Conservation (phyloP, 2,888 invertebrate genomes). For the Andrena hattorfiana region DNA sequence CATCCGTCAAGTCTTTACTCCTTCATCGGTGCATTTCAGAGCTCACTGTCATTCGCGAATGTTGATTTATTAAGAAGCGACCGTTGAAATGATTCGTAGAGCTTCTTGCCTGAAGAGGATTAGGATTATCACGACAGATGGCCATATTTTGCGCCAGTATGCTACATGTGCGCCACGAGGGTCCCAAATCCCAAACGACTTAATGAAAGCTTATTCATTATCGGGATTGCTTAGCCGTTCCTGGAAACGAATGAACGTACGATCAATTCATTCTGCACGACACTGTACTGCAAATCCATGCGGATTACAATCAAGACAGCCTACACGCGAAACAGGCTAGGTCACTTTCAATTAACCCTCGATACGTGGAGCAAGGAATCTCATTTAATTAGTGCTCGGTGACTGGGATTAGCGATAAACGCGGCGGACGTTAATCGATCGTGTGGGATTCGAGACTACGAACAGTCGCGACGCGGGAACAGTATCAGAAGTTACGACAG, state of each 20-base stretch:
- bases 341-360: constrained; percentile 66
- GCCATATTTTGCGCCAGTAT: constrained; percentile 11
- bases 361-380: constrained; percentile 28
- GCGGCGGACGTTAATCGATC: constrained; percentile 33
- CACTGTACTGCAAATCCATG: constrained; percentile 32
- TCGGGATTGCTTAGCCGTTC: constrained; percentile 20
- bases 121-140: constrained; percentile 42
- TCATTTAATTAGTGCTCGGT: constrained; percentile 50
- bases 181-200: constrained; percentile 18
- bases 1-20: not conserved
- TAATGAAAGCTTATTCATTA: constrained; percentile 25
- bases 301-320: constrained; percentile 52
- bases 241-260: constrained; percentile 21
- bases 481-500: not conserved
- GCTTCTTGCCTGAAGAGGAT: constrained; percentile 12
- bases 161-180: not conserved
- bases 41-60: not conserved
- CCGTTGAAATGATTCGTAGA: not conserved
- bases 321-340: constrained; percentile 34
- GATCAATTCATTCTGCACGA: constrained; percentile 2
- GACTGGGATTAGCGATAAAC: constrained; percentile 41
- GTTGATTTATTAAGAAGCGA: not conserved
- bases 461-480: not conserved
- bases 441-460: not conserved
- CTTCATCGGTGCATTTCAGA: not conserved